These are phyloP conservation scores for Trichosurus vulpecula DNA, from an alignment of 2,797 vertebrate genomes.

Conservation along the genomic window DNA sequence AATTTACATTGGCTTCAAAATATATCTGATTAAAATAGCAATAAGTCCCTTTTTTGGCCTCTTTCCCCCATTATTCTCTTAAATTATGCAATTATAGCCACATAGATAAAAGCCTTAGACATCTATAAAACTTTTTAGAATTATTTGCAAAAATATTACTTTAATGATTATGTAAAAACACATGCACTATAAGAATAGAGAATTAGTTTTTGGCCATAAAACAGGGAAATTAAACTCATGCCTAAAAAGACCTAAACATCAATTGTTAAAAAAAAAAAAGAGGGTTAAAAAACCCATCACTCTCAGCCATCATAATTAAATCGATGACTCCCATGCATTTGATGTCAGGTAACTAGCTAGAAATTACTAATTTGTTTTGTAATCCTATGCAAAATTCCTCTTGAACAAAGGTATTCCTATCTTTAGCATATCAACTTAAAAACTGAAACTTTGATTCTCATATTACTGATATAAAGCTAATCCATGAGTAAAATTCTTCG, in stretches of 20 bases:
- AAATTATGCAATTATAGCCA: neutral
- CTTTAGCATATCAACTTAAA: neutral
- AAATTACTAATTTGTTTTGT: neutral
- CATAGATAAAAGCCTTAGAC: neutral
- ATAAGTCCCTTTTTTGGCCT: conserved; percentile 3
- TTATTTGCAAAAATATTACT: neutral
- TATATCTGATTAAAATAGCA: neutral
- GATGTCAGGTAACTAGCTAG: neutral
- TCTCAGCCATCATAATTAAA: neutral
- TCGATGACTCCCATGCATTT: neutral
- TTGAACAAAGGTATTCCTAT: neutral
- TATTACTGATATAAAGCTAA: conserved; percentile 14
- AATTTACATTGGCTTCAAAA: conserved; percentile 38
- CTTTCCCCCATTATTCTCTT: conserved; percentile 15
- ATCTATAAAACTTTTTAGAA: neutral
- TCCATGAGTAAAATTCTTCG: neutral
- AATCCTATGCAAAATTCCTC: neutral
- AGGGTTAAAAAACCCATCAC: neutral
- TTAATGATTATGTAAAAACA: neutral
- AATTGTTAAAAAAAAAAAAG: neutral
- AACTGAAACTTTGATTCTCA: conserved; percentile 26
- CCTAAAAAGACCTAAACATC: neutral
- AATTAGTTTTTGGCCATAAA: neutral
- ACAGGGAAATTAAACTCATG: neutral
- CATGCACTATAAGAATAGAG: neutral